These are phyloP conservation scores for Eupithecia pulchellata DNA, from an alignment of 2,888 invertebrate species.

Conservation along the genomic window DNA sequence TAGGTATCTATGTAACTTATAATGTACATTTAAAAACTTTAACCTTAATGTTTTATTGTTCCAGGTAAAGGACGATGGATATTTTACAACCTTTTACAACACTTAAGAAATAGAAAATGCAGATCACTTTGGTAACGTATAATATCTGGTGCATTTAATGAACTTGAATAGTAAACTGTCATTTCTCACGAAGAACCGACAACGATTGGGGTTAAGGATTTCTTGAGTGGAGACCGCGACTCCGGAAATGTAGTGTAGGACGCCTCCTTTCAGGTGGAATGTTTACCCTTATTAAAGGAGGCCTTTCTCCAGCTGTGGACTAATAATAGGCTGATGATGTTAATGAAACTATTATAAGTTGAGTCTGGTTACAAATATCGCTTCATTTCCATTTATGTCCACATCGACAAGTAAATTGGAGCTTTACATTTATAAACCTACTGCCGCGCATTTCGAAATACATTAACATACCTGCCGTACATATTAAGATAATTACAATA, in stretches of 20 bases:
- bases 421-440: conserved; percentile 16
- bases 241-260: no score
- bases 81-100: background rate
- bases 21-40: background rate
- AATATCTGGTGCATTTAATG: background rate
- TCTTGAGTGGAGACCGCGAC: no score
- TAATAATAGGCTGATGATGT: background rate
- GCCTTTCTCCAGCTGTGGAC: background rate
- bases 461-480: conserved; percentile 28
- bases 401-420: conserved; percentile 19
- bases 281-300: background rate
- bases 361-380: conserved; percentile 7
- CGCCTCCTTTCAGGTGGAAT: background rate
- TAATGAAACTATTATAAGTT: background rate
- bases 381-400: conserved; percentile 15
- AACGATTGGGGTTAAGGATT: no score
- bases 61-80: background rate
- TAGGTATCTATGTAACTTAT: no score
- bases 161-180: no score
- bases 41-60: background rate
- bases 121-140: no score
- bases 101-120: background rate
- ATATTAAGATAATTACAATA: conserved; percentile 31
- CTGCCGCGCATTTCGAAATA: conserved; percentile 20
- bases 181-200: no score